phyloP scores from a whole-genome alignment of 2,797 vertebrate genomes.

The Semotilus atromaculatus region DNA sequence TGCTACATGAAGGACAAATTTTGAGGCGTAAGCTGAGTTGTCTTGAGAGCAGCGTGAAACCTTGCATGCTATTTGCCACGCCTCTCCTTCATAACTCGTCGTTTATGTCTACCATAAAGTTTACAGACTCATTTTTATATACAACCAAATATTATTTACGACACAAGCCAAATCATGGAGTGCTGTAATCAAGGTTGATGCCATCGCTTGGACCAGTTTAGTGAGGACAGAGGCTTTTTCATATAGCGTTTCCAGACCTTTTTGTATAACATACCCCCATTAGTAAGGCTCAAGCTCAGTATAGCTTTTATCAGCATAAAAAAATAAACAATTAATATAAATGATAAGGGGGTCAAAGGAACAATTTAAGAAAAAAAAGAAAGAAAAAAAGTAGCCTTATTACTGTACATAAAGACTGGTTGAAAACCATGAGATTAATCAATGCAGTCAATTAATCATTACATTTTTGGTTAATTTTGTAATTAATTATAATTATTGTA shows the following conservation, averaged over 20 bases:
- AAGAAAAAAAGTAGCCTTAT: too few relatives aligned
- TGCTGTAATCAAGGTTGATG: constrained; percentile 36
- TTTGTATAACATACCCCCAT: neutral
- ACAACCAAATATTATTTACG: constrained; percentile 49
- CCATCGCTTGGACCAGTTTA: constrained; percentile 11
- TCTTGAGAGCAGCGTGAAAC: constrained; percentile 32
- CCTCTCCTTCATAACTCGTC: constrained; percentile 45
- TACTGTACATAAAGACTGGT: neutral
- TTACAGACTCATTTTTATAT: constrained; percentile 59
- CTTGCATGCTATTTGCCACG: constrained; percentile 34
- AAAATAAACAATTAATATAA: neutral
- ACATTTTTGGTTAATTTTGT: neutral
- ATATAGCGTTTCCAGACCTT: too few relatives aligned
- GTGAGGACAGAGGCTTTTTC: neutral
- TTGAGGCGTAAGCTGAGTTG: constrained; percentile 39
- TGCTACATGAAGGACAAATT: constrained; percentile 50
- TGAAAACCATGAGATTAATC: neutral
- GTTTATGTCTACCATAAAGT: constrained; percentile 59
- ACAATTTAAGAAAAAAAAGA: neutral
- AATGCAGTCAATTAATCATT: neutral
- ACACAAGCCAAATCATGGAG: constrained; percentile 38
- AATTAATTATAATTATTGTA: neutral
- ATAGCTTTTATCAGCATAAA: constrained; percentile 5
- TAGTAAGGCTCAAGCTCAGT: neutral
- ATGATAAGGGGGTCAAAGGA: neutral